Evolutionary conservation across 1,140 invertebrate genomes (phyloP), one percentile per base, ranked within the genome.

Genomic region (Planococcus citri): DNA sequence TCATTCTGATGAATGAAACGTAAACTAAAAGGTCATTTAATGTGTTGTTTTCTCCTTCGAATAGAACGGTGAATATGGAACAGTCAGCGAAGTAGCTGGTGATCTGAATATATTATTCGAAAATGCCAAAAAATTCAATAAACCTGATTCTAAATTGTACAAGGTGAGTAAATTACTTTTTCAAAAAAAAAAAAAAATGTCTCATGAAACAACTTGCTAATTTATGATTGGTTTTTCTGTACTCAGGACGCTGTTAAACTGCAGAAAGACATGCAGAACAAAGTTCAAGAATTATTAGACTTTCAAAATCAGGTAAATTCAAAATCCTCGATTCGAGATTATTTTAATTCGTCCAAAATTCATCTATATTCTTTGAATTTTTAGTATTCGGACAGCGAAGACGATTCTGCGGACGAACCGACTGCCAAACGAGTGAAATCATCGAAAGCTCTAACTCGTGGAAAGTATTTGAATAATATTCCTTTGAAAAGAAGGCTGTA

Each of bases 61-160:
- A 29, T 74, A 87, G 78, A 87, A 85, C 76, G 89, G 89, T 22
- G 85, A 87, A 73, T 98, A 98, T 79, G 87, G 85, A 2, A 91
- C 88, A 17, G 80, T 97, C 1, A 89, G 87, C 72, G 92, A 97
- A 79, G 85, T 98, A 69, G 90, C 92, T n/a, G 88, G 87, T 0
- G 96, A 98, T 77, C 85, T 98, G 82, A 95, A 95, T 77, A 86
- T 97, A n/a, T 95, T 99, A 88, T 96, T 98, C 82, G 91, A 97
- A 77, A 98, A 98, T 82, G 95, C 95, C 8, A 95, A 94, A 77
- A 88, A 89, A 74, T 98, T 97, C 78, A 98, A 98, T 77, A 80
- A 90, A 68, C 87, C 90, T 51, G 89, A 90, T 68, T 94, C 92
- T 2, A 85, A 87, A 74, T 81, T 97, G 27, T 97, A 95, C 74